Percentiles rank a stretch among this genome's conserved stretches.
phyloP scores from a whole-genome alignment of 1,140 invertebrate genomes.

The Caenorhabditis tropicalis region DNA sequence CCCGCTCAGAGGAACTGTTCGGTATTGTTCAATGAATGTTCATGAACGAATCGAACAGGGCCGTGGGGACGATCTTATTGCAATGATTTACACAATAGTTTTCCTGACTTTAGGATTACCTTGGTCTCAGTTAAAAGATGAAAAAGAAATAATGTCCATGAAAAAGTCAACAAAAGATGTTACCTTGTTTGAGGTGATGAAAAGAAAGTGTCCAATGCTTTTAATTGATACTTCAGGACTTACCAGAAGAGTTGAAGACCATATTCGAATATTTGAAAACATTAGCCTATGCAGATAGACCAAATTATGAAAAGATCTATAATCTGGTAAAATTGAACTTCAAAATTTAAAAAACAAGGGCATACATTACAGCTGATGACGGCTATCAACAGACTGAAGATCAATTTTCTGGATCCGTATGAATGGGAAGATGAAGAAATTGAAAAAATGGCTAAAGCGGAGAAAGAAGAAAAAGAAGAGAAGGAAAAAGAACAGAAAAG shows the following conservation, averaged over 20 bases:
- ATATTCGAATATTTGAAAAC: constrained; percentile 34
- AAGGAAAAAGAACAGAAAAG: constrained; percentile 6
- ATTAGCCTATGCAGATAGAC: neutral
- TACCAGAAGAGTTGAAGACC: neutral
- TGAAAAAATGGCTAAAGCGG: constrained; percentile 2
- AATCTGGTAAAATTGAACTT: neutral
- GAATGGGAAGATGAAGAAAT: constrained; percentile 35
- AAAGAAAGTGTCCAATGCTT: neutral
- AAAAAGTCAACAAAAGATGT: constrained; percentile 20
- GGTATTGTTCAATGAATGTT: constrained; percentile 63
- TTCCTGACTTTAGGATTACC: neutral
- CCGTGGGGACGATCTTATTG: constrained; percentile 82
- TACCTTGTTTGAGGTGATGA: neutral
- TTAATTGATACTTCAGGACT: neutral
- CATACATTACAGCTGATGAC: neutral
- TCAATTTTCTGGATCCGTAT: constrained; percentile 23
- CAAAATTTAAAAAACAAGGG: neutral
- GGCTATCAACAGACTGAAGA: constrained; percentile 16
- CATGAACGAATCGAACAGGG: constrained; percentile 63
- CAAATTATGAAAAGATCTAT: constrained; percentile 19
- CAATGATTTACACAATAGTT: constrained; percentile 31
- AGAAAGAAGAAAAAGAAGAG: neutral
- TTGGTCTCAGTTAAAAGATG: neutral
- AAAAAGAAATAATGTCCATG: constrained; percentile 28
- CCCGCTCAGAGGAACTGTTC: constrained; percentile 63